Evolutionary conservation across 1,140 invertebrate species (phyloP).

Genomic region (Diorhabda sublineata): DNA sequence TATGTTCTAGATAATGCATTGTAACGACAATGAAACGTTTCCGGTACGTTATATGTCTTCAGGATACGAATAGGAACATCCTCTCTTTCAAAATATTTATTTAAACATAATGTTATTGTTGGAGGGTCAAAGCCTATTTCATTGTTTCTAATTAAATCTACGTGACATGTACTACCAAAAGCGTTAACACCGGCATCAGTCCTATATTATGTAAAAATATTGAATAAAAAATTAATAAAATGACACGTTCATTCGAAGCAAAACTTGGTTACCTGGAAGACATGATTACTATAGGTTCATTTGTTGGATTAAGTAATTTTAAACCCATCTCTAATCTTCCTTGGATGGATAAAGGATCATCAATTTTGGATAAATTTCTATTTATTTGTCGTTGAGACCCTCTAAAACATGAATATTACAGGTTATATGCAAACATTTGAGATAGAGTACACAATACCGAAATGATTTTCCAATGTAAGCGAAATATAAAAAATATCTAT

Average conservation of each 20-base stretch:
- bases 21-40: constrained; percentile 58
- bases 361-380: constrained; percentile 32
- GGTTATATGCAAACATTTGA: constrained; percentile 11
- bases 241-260: neutral
- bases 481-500: constrained; percentile 56
- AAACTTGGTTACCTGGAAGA: constrained; percentile 58
- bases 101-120: constrained; percentile 50
- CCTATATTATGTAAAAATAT: constrained; percentile 45
- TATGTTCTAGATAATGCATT: constrained; percentile 61
- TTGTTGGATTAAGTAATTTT: constrained; percentile 47
- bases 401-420: constrained; percentile 40
- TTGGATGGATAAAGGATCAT: constrained; percentile 59
- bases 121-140: constrained; percentile 49
- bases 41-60: constrained; percentile 53
- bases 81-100: constrained; percentile 55
- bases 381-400: constrained; percentile 53
- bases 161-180: constrained; percentile 58
- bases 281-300: constrained; percentile 51
- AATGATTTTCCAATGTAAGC: constrained; percentile 60
- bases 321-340: constrained; percentile 60
- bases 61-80: constrained; percentile 54
- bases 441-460: constrained; percentile 47
- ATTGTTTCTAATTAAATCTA: constrained; percentile 54
- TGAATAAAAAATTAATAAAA: neutral
- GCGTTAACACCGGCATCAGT: constrained; percentile 73